Percentiles rank a stretch among this genome's conserved stretches.
Evolutionary conservation across 2,797 vertebrate genomes (phyloP).

Genomic region (Falco peregrinus): DNA sequence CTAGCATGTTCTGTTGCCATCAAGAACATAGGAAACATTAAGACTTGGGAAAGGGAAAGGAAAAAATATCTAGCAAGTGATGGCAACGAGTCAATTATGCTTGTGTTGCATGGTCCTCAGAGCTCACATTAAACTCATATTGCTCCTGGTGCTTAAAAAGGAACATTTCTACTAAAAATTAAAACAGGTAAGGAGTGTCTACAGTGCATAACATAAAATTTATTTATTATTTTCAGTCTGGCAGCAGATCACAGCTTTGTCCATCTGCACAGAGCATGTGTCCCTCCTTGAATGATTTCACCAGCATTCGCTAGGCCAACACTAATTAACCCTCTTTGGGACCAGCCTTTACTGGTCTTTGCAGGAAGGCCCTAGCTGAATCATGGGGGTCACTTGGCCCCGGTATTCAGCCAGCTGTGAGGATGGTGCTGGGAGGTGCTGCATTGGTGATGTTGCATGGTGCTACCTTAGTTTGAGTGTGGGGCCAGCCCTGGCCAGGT

Average conservation of each 20-base stretch:
- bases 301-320: not conserved
- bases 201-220: not conserved
- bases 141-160: constrained; percentile 10
- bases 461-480: not conserved
- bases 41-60: not conserved
- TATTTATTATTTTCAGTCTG: not conserved
- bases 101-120: constrained; percentile 3
- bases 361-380: not conserved
- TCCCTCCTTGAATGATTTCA: not conserved
- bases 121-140: constrained; percentile 7
- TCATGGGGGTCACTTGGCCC: not conserved
- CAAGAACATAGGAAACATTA: constrained; percentile 23
- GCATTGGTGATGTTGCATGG: not conserved
- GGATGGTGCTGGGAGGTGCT: not conserved
- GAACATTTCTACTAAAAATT: constrained; percentile 61
- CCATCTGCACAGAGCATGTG: not conserved
- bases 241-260: not conserved
- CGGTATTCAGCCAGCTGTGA: not conserved
- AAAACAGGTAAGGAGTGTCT: constrained; percentile 35
- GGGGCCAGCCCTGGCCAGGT: not conserved
- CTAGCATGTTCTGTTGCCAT: not conserved
- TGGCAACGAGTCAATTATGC: not conserved
- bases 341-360: not conserved
- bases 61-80: not conserved
- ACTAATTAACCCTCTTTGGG: not conserved